Base-by-base conservation (phyloP, 92 coral and sea anemone genomes). In the Porites lobata region DNA sequence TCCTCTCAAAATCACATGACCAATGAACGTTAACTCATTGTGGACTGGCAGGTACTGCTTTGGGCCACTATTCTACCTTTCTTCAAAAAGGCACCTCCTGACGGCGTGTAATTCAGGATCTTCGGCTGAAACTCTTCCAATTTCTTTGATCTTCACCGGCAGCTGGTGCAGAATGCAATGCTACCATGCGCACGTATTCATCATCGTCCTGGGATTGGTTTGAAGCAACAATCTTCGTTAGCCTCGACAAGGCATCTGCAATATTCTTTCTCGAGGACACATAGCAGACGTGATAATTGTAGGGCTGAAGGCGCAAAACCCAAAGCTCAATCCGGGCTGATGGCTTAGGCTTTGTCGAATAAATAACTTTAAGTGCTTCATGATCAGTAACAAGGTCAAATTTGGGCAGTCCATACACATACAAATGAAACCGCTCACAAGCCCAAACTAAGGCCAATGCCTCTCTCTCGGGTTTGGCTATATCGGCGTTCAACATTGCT, bases 351-450 rank as follows among this genome's bases (percentile, higher is more conserved):
- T 67, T 56, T 47, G 75, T 69, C 17, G 91, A 91, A 65, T 86
- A 80, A 50, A 91, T 86, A 9, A 65, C 67, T 69, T 87, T 81
- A 50, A 91, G 70, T 9, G 91, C 72, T 87, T 76, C 59, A 54
- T 54, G 59, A 54, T 9, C 14, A 54, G 59, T 54, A 54, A 54
- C 59, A 54, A 54, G 15, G 1, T 54, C 59, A 54, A 54, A 54
- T 54, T 54, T 54, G 59, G 47, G 59, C 15, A 54, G 12, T 13
- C 89, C 85, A 13, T 89, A 66, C 72, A 83, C 80, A 69, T 89
- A 89, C n/a, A 83, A 83, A 64, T 83, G 59, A 81, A 90, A 90
- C n/a, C 93, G 65, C 58, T 91, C 85, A 61, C 82, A 91, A 47
- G 77, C 93, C 93, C 86, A 90, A 26, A 90, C 93, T 15, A 78